These are phyloP conservation scores for Anthophora plumipes DNA, from an alignment of 2,888 invertebrate genomes.

Conservation along the genomic window DNA sequence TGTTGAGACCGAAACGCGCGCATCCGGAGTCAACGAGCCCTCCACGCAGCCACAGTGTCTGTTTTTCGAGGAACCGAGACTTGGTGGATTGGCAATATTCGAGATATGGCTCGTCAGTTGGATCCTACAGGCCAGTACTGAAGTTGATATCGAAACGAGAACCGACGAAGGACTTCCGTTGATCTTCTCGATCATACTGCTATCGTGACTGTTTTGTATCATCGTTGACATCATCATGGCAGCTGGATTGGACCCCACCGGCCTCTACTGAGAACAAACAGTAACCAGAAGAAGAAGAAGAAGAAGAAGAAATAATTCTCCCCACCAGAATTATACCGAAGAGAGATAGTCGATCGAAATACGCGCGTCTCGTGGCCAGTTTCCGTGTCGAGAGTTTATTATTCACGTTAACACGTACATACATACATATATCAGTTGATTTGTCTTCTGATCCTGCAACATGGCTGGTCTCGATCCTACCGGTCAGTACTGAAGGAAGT, in stretches of 20 bases:
- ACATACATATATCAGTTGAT: not conserved
- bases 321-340: not conserved
- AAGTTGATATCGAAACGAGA: slow-evolving; percentile 42
- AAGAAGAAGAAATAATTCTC: slow-evolving; percentile 1
- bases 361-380: slow-evolving; percentile 14
- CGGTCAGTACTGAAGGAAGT: slow-evolving; percentile 78
- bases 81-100: no score
- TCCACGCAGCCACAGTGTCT: not conserved
- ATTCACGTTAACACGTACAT: not conserved
- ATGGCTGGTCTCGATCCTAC: slow-evolving; percentile 80
- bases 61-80: no score
- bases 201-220: slow-evolving; percentile 28
- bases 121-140: slow-evolving; percentile 82
- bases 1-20: slow-evolving; percentile 20
- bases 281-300: slow-evolving; percentile 3
- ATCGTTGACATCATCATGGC: slow-evolving; percentile 75
- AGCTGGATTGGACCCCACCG: slow-evolving; percentile 81
- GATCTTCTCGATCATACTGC: slow-evolving; percentile 7
- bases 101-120: slow-evolving; percentile 76
- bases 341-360: not conserved
- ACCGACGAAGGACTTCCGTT: slow-evolving; percentile 9
- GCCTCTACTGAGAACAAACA: slow-evolving; percentile 75
- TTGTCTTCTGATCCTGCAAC: slow-evolving; percentile 44
- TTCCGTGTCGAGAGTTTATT: slow-evolving; percentile 26
- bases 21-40: slow-evolving; percentile 19